Percentiles rank a stretch among this genome's conserved stretches.
These are phyloP conservation scores for Macroramphosus scolopax DNA, from an alignment of 2,797 vertebrate genomes.

Conservation along the genomic window DNA sequence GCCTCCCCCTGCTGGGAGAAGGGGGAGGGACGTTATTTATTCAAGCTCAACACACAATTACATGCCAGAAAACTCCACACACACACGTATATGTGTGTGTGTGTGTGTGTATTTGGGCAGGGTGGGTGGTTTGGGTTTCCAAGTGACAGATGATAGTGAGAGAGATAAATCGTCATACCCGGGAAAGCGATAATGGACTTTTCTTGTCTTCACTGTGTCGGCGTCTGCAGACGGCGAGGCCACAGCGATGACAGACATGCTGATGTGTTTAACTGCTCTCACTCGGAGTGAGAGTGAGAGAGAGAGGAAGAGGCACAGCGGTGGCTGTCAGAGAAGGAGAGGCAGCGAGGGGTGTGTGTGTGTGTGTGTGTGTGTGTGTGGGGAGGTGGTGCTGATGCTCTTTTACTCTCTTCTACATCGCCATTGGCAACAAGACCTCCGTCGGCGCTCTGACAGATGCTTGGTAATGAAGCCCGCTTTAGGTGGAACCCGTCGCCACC, in stretches of 20 bases:
- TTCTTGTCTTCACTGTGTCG: constrained; percentile 71
- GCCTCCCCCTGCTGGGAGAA: constrained; percentile 4
- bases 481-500: constrained; percentile 50
- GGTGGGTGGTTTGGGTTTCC: constrained; percentile 33
- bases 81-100: constrained; percentile 4
- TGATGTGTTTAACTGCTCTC: constrained; percentile 71
- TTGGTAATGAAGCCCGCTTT: constrained; percentile 69
- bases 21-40: constrained; percentile 8
- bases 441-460: constrained; percentile 66
- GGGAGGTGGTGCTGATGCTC: constrained; percentile 60
- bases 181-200: constrained; percentile 79
- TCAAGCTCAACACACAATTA: constrained; percentile 1
- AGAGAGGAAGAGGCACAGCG: not conserved
- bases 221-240: constrained; percentile 55
- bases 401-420: constrained; percentile 67
- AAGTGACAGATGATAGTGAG: constrained; percentile 59
- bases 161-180: constrained; percentile 67
- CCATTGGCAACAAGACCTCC: constrained; percentile 64
- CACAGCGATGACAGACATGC: constrained; percentile 69
- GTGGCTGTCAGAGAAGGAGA: constrained; percentile 16
- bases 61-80: constrained; percentile 8
- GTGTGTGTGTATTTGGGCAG: constrained; percentile 19
- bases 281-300: constrained; percentile 16
- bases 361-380: not conserved
- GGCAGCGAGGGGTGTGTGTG: not conserved